Percentiles rank a stretch among this genome's conserved stretches.
phyloP scores from a whole-genome alignment of 2,888 invertebrate species.

The Rhingia rostrata region DNA sequence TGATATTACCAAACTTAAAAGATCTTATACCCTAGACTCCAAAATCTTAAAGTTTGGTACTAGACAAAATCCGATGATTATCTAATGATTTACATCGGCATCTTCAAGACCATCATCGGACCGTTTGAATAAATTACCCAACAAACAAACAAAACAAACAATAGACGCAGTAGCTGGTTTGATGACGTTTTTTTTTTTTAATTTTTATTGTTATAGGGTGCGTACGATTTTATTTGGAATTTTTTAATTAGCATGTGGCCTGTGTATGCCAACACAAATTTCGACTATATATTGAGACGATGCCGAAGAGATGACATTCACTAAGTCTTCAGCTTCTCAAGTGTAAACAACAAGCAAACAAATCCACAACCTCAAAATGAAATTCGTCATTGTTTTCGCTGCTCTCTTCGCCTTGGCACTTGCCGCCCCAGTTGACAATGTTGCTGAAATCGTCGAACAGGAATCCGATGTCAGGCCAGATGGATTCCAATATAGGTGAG shows the following conservation, averaged over 20 bases:
- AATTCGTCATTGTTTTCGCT: conserved; percentile 27
- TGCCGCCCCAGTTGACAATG: conserved; percentile 61
- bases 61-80: neutral
- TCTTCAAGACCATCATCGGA: conserved; percentile 16
- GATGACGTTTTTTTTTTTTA: conserved; percentile 11
- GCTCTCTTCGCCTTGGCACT: conserved; percentile 45
- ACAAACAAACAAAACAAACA: conserved; percentile 1
- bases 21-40: too few species aligned
- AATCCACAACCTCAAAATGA: conserved; percentile 13
- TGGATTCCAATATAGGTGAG: neutral
- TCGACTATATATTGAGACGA: conserved; percentile 66
- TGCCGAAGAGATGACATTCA: conserved; percentile 43
- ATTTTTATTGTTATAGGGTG: neutral
- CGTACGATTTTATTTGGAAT: neutral
- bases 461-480: neutral
- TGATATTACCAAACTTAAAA: too few species aligned
- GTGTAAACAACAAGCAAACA: conserved; percentile 59
- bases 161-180: conserved; percentile 17
- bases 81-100: neutral
- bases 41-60: neutral
- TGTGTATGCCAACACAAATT: conserved; percentile 6
- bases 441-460: conserved; percentile 75
- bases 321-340: conserved; percentile 69
- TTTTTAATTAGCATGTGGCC: neutral
- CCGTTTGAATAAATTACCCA: conserved; percentile 47